Percentiles rank a stretch among this genome's conserved stretches.
These are phyloP conservation scores for Buphagus erythrorhynchus DNA, from an alignment of 2,797 vertebrate genomes.

Conservation along the genomic window DNA sequence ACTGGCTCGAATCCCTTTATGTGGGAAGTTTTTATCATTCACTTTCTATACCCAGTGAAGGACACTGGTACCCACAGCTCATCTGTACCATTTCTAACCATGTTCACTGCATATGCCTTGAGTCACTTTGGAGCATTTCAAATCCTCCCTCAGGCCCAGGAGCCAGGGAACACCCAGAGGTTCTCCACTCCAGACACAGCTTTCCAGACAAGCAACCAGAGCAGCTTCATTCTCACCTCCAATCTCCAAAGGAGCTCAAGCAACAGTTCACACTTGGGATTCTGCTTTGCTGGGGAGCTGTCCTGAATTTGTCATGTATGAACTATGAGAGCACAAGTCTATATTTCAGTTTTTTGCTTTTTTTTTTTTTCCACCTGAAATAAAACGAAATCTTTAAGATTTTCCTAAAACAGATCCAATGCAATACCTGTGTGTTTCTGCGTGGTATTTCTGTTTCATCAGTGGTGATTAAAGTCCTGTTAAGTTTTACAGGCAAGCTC, in stretches of 20 bases:
- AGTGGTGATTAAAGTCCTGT: not conserved
- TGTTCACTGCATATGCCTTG: rapidly evolving
- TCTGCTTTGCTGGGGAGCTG: not conserved
- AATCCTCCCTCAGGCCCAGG: not conserved
- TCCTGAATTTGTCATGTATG: not conserved
- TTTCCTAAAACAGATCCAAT: not conserved
- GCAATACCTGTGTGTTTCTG: not conserved
- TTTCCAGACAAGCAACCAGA: not conserved
- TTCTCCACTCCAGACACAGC: not conserved
- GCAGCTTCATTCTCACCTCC: not conserved
- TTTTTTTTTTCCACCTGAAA: rapidly evolving
- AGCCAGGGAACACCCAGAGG: rapidly evolving
- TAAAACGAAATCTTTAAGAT: not conserved
- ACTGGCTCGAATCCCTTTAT: not conserved
- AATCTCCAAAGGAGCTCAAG: not conserved
- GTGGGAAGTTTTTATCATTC: not conserved
- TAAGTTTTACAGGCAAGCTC: not conserved
- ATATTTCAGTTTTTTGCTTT: rapidly evolving
- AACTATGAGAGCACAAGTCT: not conserved
- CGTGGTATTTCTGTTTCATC: not conserved
- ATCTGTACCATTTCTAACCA: not conserved
- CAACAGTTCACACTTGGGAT: not conserved
- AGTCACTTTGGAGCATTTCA: not conserved
- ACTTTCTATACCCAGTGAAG: not conserved
- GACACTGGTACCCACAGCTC: not conserved